Percentiles rank a stretch among this genome's conserved stretches.
phyloP scores from a whole-genome alignment of 2,888 invertebrate species.

The Catocala nupta region DNA sequence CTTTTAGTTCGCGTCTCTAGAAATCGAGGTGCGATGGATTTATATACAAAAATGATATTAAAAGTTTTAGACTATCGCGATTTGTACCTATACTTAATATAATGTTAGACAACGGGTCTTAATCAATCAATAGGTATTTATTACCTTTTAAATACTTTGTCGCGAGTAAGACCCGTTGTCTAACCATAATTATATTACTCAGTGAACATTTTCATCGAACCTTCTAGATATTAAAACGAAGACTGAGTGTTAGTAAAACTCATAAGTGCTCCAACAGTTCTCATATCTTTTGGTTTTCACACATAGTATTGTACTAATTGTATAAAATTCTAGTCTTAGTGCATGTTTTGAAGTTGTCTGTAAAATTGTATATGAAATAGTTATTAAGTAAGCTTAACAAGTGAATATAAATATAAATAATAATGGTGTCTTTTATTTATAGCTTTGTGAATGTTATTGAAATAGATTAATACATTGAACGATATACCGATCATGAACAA shows the following conservation, averaged over 20 bases:
- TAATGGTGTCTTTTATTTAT: not conserved
- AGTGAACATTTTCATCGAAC: not conserved
- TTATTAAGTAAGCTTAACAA: slow-evolving; percentile 37
- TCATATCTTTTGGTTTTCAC: slow-evolving; percentile 37
- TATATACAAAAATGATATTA: too few relatives aligned
- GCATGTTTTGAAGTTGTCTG: slow-evolving; percentile 36
- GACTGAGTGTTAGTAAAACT: slow-evolving; percentile 49
- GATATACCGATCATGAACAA: too few relatives aligned
- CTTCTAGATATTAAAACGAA: slow-evolving; percentile 42
- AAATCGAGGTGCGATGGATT: too few relatives aligned
- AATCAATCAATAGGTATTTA: too few relatives aligned
- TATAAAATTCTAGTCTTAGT: slow-evolving; percentile 52
- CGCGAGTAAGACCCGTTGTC: too few relatives aligned
- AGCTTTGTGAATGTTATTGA: too few relatives aligned
- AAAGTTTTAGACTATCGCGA: too few relatives aligned
- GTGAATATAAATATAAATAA: slow-evolving; percentile 23
- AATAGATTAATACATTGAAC: too few relatives aligned
- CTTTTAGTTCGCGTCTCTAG: too few relatives aligned
- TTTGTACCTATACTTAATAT: too few relatives aligned
- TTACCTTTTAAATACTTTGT: too few relatives aligned
- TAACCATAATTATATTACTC: not conserved
- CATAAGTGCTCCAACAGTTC: slow-evolving; percentile 47
- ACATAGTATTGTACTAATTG: slow-evolving; percentile 33
- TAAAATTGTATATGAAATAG: slow-evolving; percentile 24
- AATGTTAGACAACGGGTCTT: too few relatives aligned